phyloP scores from a whole-genome alignment of 2,888 invertebrate species.

The Nemurella pictetii region DNA sequence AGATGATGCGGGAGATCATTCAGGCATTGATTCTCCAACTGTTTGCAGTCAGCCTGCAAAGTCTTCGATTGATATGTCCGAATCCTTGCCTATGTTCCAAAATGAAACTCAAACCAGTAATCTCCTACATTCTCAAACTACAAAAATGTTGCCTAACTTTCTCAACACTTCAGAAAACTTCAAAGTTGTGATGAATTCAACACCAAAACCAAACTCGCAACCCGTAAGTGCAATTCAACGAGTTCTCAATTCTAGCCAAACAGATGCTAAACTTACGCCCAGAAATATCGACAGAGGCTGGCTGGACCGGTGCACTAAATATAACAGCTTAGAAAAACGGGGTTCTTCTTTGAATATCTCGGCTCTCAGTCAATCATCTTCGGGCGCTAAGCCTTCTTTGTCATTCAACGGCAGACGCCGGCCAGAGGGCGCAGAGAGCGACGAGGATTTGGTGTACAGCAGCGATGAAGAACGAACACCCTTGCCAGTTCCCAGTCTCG shows the following conservation, averaged over 20 bases:
- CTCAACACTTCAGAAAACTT: conserved; percentile 21
- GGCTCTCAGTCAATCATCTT: neutral
- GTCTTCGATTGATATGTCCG: neutral
- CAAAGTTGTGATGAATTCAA: conserved; percentile 28
- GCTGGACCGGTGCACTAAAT: conserved; percentile 57
- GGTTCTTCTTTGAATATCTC: neutral
- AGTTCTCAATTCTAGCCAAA: conserved; percentile 5
- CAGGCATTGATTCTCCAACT: neutral
- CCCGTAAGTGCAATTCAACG: conserved; percentile 35
- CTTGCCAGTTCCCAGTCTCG: neutral
- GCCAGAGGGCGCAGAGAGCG: conserved; percentile 51
- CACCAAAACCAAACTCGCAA: conserved; percentile 3
- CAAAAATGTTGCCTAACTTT: conserved; percentile 20
- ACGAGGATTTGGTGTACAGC: conserved; percentile 69
- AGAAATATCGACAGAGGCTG: conserved; percentile 61
- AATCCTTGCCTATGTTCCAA: neutral
- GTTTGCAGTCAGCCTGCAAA: neutral
- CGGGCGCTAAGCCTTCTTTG: neutral
- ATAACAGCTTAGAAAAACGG: conserved; percentile 39
- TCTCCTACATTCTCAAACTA: neutral
- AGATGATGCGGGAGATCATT: neutral
- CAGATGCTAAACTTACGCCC: neutral
- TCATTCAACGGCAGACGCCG: neutral
- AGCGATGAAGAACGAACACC: conserved; percentile 64
- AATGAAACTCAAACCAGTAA: neutral